Percentiles rank a stretch among this genome's conserved stretches.
Evolutionary conservation across 2,113 vertebrate species (phyloP).

Genomic region (Neogale vison): DNA sequence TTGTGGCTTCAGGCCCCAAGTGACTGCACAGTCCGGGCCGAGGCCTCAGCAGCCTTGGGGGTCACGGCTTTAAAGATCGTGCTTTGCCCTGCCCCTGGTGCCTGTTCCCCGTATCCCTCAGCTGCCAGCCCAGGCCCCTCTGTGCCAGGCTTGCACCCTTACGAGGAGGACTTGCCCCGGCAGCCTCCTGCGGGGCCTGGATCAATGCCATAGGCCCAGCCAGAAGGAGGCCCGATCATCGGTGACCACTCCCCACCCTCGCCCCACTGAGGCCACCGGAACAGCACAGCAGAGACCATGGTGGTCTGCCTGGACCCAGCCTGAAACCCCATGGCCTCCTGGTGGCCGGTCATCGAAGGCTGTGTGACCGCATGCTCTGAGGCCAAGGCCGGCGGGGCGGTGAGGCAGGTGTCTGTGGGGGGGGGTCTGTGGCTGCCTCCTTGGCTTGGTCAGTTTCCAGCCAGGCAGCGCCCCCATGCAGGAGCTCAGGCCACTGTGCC

Average conservation of each 20-base stretch:
- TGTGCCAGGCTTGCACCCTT: background rate
- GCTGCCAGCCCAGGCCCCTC: background rate
- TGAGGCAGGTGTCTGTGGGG: background rate
- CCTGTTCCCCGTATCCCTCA: background rate
- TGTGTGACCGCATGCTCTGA: background rate
- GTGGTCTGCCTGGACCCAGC: background rate
- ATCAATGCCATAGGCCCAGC: background rate
- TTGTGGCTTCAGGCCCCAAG: background rate
- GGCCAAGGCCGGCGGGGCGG: background rate
- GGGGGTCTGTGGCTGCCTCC: background rate
- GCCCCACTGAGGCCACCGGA: background rate
- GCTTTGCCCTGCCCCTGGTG: background rate
- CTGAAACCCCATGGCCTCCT: background rate
- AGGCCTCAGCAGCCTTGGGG: background rate
- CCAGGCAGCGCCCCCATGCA: background rate
- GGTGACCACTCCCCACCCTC: background rate
- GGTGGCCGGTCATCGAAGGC: background rate
- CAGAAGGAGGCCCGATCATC: background rate
- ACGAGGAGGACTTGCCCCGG: background rate
- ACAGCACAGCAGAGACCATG: no score
- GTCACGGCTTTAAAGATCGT: background rate
- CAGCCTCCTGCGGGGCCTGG: background rate
- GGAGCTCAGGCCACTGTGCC: rapidly evolving
- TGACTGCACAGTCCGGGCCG: background rate
- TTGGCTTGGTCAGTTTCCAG: no score